phyloP scores from a whole-genome alignment of 2,888 invertebrate genomes.

The Allophyes oxyacanthae region DNA sequence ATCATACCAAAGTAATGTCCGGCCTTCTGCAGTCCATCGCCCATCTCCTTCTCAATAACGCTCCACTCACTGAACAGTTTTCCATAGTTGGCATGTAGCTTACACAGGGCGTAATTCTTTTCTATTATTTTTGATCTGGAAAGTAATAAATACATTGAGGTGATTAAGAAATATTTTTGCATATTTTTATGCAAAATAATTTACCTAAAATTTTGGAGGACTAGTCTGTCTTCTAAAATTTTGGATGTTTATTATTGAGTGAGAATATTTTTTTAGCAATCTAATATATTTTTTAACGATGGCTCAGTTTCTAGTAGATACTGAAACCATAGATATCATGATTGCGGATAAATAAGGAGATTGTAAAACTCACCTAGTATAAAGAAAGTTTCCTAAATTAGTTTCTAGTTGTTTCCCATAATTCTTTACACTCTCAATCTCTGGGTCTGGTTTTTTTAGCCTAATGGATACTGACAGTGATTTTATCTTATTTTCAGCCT shows the following conservation, averaged over 20 bases:
- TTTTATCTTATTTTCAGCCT: conserved; percentile 94
- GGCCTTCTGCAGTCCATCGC: conserved; percentile 92
- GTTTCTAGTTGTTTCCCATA: conserved; percentile 93
- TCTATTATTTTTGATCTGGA: conserved; percentile 92
- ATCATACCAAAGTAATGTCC: conserved; percentile 90
- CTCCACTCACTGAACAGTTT: conserved; percentile 96
- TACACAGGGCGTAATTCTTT: conserved; percentile 93
- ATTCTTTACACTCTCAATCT: conserved; percentile 93
- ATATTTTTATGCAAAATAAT: no score
- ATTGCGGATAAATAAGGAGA: no score
- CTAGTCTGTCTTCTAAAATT: no score
- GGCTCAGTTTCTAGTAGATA: no score
- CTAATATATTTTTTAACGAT: no score
- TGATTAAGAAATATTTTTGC: no score
- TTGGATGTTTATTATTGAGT: no score
- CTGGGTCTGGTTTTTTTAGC: conserved; percentile 92
- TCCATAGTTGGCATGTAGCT: conserved; percentile 94
- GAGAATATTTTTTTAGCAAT: no score
- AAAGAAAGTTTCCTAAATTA: conserved; percentile 89
- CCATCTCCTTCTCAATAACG: conserved; percentile 94
- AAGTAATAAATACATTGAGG: conserved; percentile 24
- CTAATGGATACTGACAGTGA: conserved; percentile 93
- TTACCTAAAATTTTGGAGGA: no score
- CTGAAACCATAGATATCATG: no score
- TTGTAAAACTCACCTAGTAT: conserved; percentile 78